phyloP scores from a whole-genome alignment of 1,140 invertebrate genomes.

The Eubasilissa regina region DNA sequence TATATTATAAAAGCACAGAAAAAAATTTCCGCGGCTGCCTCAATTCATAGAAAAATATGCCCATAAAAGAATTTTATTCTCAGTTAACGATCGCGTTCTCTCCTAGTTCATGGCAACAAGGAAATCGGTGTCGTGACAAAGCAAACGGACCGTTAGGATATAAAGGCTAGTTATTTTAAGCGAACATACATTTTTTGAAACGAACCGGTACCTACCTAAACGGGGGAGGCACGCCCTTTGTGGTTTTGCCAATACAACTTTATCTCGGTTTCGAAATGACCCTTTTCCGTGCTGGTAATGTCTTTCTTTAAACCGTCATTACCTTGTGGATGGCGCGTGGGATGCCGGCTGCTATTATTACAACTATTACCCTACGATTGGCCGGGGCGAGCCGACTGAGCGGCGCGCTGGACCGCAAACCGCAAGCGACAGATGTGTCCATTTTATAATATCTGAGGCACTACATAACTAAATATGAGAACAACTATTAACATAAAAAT shows the following conservation, averaged over 20 bases:
- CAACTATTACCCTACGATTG: conserved; percentile 10
- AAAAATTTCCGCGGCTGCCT: not conserved
- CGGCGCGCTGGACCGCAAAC: too few species aligned
- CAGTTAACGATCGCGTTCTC: conserved; percentile 30
- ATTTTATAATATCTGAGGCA: too few species aligned
- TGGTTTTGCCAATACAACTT: conserved; percentile 27
- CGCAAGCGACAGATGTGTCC: too few species aligned
- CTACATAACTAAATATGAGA: too few species aligned
- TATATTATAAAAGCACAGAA: not conserved
- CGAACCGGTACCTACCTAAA: not conserved
- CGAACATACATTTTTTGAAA: conserved; percentile 8
- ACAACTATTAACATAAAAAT: too few species aligned
- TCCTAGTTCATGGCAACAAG: not conserved
- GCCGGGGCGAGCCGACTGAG: too few species aligned
- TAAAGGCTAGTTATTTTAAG: conserved; percentile 32
- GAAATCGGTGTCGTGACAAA: conserved; percentile 40
- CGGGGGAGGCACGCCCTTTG: conserved; percentile 23
- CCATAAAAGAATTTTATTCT: conserved; percentile 14
- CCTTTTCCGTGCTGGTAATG: conserved; percentile 18
- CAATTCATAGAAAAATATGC: conserved; percentile 1
- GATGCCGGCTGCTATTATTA: not conserved
- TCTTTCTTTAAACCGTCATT: conserved; percentile 25
- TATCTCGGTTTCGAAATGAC: conserved; percentile 27
- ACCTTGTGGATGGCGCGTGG: not conserved
- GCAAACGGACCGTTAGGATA: conserved; percentile 39